A percentile compares a stretch with the other conserved stretches of the same genome.
These are phyloP conservation scores for Anthonomus grandis DNA, from an alignment of 1,140 invertebrate species.

Conservation along the genomic window DNA sequence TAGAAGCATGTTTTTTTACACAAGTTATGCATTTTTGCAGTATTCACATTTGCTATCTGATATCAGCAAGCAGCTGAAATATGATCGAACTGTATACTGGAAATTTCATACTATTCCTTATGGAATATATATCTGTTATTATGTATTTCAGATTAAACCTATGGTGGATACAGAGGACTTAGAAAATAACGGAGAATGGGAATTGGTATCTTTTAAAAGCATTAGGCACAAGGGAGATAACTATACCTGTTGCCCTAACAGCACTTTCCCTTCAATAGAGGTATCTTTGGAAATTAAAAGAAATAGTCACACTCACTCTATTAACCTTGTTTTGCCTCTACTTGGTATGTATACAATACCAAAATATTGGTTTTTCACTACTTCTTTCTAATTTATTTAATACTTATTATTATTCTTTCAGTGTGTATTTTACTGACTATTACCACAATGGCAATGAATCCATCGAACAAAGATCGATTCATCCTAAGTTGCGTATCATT, in stretches of 20 bases:
- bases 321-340: constrained; percentile 49
- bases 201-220: constrained; percentile 39
- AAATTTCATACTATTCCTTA: too few relatives aligned
- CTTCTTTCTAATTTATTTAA: not conserved
- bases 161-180: constrained; percentile 39
- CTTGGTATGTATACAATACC: constrained; percentile 43
- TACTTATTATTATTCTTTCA: constrained; percentile 34
- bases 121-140: too few relatives aligned
- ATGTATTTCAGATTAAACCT: constrained; percentile 26
- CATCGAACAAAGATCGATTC: constrained; percentile 48
- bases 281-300: constrained; percentile 50
- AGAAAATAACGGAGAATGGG: constrained; percentile 44
- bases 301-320: constrained; percentile 44
- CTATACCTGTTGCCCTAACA: constrained; percentile 49
- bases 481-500: constrained; percentile 50
- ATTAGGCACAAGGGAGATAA: constrained; percentile 41
- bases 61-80: too few relatives aligned
- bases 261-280: constrained; percentile 51
- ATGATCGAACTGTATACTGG: too few relatives aligned
- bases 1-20: too few relatives aligned
- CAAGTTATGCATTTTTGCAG: too few relatives aligned
- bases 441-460: constrained; percentile 50
- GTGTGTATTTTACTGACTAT: constrained; percentile 51
- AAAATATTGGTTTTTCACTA: too few relatives aligned
- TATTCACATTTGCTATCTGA: too few relatives aligned